These are phyloP conservation scores for Linnaemya tessellans DNA, from an alignment of 2,888 invertebrate species.

Conservation along the genomic window DNA sequence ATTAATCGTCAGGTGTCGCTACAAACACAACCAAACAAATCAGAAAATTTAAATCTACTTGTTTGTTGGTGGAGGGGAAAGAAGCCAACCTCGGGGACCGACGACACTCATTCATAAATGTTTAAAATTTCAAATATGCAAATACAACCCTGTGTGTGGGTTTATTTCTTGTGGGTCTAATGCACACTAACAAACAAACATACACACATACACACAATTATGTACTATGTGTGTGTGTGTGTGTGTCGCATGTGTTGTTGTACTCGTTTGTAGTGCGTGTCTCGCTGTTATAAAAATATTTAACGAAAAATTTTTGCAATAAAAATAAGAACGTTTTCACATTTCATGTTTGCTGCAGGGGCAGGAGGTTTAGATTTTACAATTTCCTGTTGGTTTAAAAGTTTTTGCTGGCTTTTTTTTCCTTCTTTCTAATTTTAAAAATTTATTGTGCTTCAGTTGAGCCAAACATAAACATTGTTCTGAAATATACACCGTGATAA, in stretches of 20 bases:
- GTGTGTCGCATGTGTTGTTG: too few relatives aligned
- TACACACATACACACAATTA: too few relatives aligned
- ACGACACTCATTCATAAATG: not conserved
- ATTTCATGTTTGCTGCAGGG: constrained; percentile 44
- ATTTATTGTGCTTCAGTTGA: constrained; percentile 63
- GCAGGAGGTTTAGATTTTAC: constrained; percentile 50
- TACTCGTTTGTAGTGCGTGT: constrained; percentile 53
- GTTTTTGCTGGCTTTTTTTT: constrained; percentile 9
- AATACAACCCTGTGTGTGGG: not conserved
- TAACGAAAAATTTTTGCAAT: constrained; percentile 38
- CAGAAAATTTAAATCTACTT: constrained; percentile 37
- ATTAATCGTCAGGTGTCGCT: constrained; percentile 81
- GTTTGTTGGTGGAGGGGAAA: not conserved
- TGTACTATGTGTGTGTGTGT: too few relatives aligned
- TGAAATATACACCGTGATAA: constrained; percentile 66
- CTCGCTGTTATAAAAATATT: constrained; percentile 56
- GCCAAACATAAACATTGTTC: constrained; percentile 57
- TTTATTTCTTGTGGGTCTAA: not conserved
- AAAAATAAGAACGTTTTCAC: constrained; percentile 25
- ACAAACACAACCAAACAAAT: constrained; percentile 63
- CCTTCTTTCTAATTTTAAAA: constrained; percentile 18
- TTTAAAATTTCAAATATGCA: not conserved
- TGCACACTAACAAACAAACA: not conserved
- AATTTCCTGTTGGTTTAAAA: constrained; percentile 66
- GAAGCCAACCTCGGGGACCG: constrained; percentile 10